Evolutionary conservation across 2,888 invertebrate species (phyloP), one percentile per base, ranked within the genome.

Genomic region (Hetaerina titia): DNA sequence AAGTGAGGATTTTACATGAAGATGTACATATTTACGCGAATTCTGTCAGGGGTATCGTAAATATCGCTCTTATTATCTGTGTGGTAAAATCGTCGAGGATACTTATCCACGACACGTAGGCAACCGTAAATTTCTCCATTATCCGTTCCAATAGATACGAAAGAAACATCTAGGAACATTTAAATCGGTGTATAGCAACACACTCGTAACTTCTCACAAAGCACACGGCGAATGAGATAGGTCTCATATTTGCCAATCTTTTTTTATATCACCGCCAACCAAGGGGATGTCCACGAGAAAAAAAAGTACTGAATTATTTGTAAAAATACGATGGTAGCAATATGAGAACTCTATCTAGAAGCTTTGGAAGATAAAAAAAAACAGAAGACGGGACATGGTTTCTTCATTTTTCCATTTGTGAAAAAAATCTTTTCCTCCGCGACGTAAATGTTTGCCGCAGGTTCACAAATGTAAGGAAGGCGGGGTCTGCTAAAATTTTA

Each of bases 391-490:
- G 81, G 31, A 81, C 11, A 13, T 31, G 81, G 81, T 81, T 81
- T 81, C 81, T 31, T 81, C 31, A 25, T 81, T 81, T 81, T 81
- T 81, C 31, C 13, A 69, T 22, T 31, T 15, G 13, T 31, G 45
- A 45, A 45, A 45, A 45, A n/a, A 22, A 19, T 81, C 31, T 31
- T n/a, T 31, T 81, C 25, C 13, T 31, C 81, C 25, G 25, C 81
- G 19, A n/a, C 69, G 81, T 25, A 81, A 81, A 81, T 81, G 31
- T 81, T 81, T 81, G 81, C 81, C 81, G 81, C 81, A 31, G 81
- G 31, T 31, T 81, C 25, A 31, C 25, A 81, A 81, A 81, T 31
- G n/a, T n/a, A n/a, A n/a, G 81, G 81, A 81, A 13, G 81, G 4
- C 2, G 4, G 81, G 31, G 81, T 31, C 31, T 69, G 69, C 22